phyloP scores from a whole-genome alignment of 2,113 vertebrate genomes.

The Micronycteris hirsuta region DNA sequence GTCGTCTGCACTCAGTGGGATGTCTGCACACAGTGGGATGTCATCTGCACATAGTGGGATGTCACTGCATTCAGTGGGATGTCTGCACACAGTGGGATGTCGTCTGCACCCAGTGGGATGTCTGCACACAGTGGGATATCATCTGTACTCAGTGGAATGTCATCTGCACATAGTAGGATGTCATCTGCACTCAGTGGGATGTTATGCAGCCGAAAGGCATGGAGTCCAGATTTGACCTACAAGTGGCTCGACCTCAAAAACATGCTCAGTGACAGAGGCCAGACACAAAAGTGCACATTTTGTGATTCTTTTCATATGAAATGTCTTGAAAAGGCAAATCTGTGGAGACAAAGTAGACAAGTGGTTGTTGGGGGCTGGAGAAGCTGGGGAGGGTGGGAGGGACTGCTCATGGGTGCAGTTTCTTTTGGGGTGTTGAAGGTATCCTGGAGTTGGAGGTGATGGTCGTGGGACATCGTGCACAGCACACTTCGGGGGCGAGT shows the following conservation, averaged over 20 bases:
- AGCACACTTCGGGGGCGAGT: neutral
- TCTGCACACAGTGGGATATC: neutral
- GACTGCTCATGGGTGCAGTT: neutral
- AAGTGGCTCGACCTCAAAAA: neutral
- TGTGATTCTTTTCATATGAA: neutral
- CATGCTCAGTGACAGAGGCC: neutral
- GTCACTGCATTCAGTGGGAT: neutral
- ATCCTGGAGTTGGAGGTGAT: neutral
- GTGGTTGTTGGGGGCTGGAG: neutral
- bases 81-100: neutral
- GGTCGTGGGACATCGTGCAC: neutral
- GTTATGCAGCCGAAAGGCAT: accelerated
- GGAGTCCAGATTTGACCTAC: too few species aligned
- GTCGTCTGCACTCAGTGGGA: neutral
- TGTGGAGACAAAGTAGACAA: neutral
- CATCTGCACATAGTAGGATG: accelerated
- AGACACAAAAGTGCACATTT: neutral
- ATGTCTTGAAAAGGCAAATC: neutral
- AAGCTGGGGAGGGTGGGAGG: neutral
- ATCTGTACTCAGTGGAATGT: accelerated
- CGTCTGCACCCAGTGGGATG: neutral
- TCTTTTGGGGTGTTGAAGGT: neutral
- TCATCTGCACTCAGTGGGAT: accelerated
- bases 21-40: neutral
- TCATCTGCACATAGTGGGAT: accelerated